phyloP scores from a whole-genome alignment of 2,113 vertebrate species.

The Mohoua ochrocephala region DNA sequence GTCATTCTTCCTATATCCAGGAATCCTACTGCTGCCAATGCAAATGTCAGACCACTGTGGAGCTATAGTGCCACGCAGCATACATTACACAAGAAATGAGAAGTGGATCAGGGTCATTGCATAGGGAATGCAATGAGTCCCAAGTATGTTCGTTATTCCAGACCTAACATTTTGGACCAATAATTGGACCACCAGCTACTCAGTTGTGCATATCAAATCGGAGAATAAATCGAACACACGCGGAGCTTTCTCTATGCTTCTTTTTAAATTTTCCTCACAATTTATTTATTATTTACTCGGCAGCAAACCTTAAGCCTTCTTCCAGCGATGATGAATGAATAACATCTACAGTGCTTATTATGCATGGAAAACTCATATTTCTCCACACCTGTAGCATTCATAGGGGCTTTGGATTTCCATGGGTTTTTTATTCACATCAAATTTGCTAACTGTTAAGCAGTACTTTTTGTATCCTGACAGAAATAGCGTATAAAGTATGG shows the following conservation, averaged over 20 bases:
- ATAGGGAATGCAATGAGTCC: conserved; percentile 59
- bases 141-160: conserved; percentile 65
- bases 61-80: conserved; percentile 47
- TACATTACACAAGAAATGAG: conserved; percentile 65
- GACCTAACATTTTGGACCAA: background rate
- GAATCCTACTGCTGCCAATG: conserved; percentile 58
- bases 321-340: background rate
- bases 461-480: background rate
- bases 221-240: background rate
- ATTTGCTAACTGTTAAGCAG: background rate
- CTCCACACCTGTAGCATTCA: background rate
- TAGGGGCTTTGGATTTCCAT: background rate
- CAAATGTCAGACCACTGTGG: conserved; percentile 69
- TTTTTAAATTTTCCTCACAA: background rate
- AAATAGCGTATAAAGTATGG: background rate
- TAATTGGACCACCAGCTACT: background rate
- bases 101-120: conserved; percentile 59
- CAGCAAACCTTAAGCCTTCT: background rate
- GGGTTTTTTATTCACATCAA: background rate
- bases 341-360: background rate
- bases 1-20: conserved; percentile 73
- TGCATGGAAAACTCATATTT: background rate
- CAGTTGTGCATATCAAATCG: background rate
- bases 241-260: background rate
- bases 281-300: background rate